Percentiles rank a stretch among this genome's conserved stretches.
These are phyloP conservation scores for Ophion slaviceki DNA, from an alignment of 2,888 invertebrate species.

Conservation along the genomic window DNA sequence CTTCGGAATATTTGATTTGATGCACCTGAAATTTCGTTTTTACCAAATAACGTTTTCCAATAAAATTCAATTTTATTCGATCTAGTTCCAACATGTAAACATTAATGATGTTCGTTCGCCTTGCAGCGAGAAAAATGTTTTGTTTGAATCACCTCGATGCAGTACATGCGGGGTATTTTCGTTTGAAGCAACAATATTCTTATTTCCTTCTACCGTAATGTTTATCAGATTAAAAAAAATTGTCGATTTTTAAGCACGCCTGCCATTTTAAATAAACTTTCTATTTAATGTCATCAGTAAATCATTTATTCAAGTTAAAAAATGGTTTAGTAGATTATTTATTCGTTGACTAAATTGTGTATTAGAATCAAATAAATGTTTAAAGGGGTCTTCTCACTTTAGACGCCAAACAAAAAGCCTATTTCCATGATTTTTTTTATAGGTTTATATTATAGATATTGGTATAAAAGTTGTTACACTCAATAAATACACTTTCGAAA, in stretches of 20 bases:
- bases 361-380: too few species aligned
- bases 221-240: not conserved
- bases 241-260: not conserved
- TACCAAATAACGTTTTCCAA: not conserved
- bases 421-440: too few species aligned
- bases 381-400: too few species aligned
- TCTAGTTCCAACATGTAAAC: not conserved
- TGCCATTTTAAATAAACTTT: not conserved
- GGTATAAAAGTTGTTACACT: too few species aligned
- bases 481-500: too few species aligned
- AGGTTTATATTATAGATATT: too few species aligned
- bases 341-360: too few species aligned
- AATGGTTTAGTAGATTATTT: too few species aligned
- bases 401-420: too few species aligned
- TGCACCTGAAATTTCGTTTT: not conserved
- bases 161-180: not conserved
- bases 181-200: not conserved
- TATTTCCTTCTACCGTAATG: not conserved
- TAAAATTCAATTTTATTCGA: not conserved
- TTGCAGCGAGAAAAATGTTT: not conserved
- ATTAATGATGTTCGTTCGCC: not conserved
- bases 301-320: too few species aligned
- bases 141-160: not conserved
- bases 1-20: not conserved
- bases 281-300: too few species aligned